These are phyloP conservation scores for Lamprologus speciosus DNA, from an alignment of 2,113 vertebrate species.

Conservation along the genomic window DNA sequence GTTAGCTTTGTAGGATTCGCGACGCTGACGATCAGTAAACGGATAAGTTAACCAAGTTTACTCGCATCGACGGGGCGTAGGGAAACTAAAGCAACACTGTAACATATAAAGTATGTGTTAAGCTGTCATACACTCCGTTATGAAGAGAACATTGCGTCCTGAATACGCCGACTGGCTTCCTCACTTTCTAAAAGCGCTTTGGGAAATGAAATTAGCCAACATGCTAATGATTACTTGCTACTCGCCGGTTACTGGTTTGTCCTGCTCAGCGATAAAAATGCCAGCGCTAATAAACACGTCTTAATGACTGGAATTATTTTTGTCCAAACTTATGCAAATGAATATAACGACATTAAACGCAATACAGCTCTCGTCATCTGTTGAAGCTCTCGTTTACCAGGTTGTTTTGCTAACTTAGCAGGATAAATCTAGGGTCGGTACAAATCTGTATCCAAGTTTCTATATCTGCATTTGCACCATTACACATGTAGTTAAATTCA, in stretches of 20 bases:
- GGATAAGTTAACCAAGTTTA: conserved; percentile 13
- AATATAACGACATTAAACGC: neutral
- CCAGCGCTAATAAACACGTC: neutral
- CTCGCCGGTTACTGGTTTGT: neutral
- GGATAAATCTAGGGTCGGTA: conserved; percentile 26
- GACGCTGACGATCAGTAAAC: conserved; percentile 32
- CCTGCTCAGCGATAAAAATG: neutral
- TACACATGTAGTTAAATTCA: neutral
- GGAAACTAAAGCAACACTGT: neutral
- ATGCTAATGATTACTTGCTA: conserved; percentile 17
- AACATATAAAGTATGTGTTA: neutral
- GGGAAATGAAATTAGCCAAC: neutral
- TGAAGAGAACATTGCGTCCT: too few relatives aligned
- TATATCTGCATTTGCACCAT: neutral
- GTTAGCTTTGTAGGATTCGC: neutral
- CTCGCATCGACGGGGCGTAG: neutral
- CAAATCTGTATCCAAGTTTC: neutral
- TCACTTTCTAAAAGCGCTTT: neutral
- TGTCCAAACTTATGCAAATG: neutral
- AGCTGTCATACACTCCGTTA: accelerated
- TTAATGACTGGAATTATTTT: neutral
- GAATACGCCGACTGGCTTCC: neutral
- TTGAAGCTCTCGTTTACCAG: neutral
- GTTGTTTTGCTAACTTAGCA: conserved; percentile 2
- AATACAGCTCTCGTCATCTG: accelerated